Evolutionary conservation across 2,888 invertebrate species (phyloP).

Genomic region (Orthonychiurus folsomi): DNA sequence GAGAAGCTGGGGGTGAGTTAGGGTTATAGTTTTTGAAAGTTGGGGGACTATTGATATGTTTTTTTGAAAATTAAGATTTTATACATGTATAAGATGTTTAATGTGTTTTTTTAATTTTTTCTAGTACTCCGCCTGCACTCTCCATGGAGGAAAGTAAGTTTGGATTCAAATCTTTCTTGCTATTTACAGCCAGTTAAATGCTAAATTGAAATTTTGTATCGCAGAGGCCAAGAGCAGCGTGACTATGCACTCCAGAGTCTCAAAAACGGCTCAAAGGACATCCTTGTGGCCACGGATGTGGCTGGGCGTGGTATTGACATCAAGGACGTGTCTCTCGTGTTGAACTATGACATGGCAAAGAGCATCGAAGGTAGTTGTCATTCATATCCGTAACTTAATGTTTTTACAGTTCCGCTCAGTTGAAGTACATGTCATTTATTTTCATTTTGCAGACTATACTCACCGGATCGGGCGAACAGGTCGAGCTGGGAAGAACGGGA

Average conservation of each 20-base stretch:
- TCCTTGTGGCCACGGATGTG: slow-evolving; percentile 97
- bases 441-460: slow-evolving; percentile 62
- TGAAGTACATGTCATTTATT: slow-evolving; percentile 12
- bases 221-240: slow-evolving; percentile 98
- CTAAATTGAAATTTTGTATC: too few species aligned
- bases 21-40: slow-evolving; percentile 11
- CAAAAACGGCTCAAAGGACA: slow-evolving; percentile 92
- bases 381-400: background rate
- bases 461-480: slow-evolving; percentile 99
- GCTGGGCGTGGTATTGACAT: slow-evolving; percentile 99
- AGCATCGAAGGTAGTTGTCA: slow-evolving; percentile 71
- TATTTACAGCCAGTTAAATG: too few species aligned
- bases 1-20: slow-evolving; percentile 76
- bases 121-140: slow-evolving; percentile 84
- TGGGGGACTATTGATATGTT: too few species aligned
- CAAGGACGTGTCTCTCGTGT: slow-evolving; percentile 96
- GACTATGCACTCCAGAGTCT: slow-evolving; percentile 95
- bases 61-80: too few species aligned
- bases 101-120: slow-evolving; percentile 31
- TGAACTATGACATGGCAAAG: slow-evolving; percentile 99
- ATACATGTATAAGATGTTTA: background rate
- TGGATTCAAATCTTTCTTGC: too few species aligned
- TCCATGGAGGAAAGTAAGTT: too few species aligned
- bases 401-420: background rate
- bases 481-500: slow-evolving; percentile 94